These are phyloP conservation scores for Ips nitidus DNA, from an alignment of 1,140 invertebrate species.

Conservation along the genomic window DNA sequence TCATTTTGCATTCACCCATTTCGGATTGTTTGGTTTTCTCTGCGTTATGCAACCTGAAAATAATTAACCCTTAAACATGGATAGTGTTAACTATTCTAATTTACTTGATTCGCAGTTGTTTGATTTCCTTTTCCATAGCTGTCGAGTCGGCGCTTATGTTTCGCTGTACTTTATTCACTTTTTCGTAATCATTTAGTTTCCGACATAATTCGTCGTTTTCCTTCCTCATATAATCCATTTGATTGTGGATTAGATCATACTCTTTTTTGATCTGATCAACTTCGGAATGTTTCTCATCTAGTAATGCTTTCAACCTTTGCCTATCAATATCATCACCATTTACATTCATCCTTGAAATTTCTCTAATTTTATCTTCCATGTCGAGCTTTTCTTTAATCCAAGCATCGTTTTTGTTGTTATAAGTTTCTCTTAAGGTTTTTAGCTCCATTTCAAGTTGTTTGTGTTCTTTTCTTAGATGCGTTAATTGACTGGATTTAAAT, in stretches of 20 bases:
- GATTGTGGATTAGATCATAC: conserved; percentile 68
- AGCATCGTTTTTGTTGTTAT: conserved; percentile 65
- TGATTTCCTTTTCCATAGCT: conserved; percentile 73
- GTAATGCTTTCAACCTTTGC: conserved; percentile 64
- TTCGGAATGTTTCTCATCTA: conserved; percentile 75
- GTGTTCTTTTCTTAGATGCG: conserved; percentile 59
- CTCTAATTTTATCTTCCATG: conserved; percentile 65
- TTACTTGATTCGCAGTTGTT: conserved; percentile 66
- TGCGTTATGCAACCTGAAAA: conserved; percentile 65
- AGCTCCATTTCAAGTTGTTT: conserved; percentile 65
- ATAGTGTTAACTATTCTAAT: conserved; percentile 25
- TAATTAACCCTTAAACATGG: conserved; percentile 6
- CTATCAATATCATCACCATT: conserved; percentile 64
- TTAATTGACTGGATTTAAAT: conserved; percentile 51
- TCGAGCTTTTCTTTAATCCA: conserved; percentile 76
- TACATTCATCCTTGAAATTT: conserved; percentile 64
- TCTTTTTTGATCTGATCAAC: conserved; percentile 73
- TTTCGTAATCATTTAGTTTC: conserved; percentile 84
- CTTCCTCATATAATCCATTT: conserved; percentile 67
- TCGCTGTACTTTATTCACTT: conserved; percentile 78
- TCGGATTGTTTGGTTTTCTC: conserved; percentile 84
- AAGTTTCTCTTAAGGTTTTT: conserved; percentile 67
- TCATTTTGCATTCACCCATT: conserved; percentile 79
- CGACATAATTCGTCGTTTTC: conserved; percentile 80
- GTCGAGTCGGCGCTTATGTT: conserved; percentile 74